These are phyloP conservation scores for Hypselothyrea guttata DNA, from an alignment of 2,888 invertebrate genomes.

Conservation along the genomic window DNA sequence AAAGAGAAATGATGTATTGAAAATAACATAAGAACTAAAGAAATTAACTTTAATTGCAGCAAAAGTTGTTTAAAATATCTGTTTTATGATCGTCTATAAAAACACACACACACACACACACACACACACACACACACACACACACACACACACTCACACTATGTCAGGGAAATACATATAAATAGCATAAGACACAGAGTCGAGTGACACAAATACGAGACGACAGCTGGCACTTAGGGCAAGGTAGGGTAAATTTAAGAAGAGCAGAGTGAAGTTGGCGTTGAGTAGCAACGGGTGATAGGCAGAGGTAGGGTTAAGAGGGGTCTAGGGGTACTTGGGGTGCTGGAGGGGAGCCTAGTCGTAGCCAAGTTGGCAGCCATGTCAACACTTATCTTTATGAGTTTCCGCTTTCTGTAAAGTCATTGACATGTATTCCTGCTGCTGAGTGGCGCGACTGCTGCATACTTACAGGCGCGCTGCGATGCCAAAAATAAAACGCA, in stretches of 20 bases:
- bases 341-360: slow-evolving; percentile 15
- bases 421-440: slow-evolving; percentile 78
- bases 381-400: slow-evolving; percentile 81
- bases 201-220: slow-evolving; percentile 69
- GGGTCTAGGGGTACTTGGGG: slow-evolving; percentile 2
- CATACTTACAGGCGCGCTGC: slow-evolving; percentile 38
- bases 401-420: slow-evolving; percentile 81
- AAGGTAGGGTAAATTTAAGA: neutral
- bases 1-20: no score
- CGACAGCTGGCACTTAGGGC: slow-evolving; percentile 72
- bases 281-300: neutral
- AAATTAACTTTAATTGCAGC: no score
- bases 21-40: no score
- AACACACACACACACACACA: slow-evolving; percentile 15
- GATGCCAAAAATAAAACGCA: slow-evolving; percentile 59
- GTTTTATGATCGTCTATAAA: no score
- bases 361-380: slow-evolving; percentile 65
- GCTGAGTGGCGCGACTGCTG: slow-evolving; percentile 28
- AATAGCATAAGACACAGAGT: slow-evolving; percentile 18
- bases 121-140: slow-evolving; percentile 26
- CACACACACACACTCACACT: slow-evolving; percentile 39
- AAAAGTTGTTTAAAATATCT: no score
- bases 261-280: neutral
- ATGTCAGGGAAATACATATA: no score
- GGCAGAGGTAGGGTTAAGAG: slow-evolving; percentile 11